These are phyloP conservation scores for Labeo calbasu DNA, from an alignment of 2,797 vertebrate genomes.

Conservation along the genomic window DNA sequence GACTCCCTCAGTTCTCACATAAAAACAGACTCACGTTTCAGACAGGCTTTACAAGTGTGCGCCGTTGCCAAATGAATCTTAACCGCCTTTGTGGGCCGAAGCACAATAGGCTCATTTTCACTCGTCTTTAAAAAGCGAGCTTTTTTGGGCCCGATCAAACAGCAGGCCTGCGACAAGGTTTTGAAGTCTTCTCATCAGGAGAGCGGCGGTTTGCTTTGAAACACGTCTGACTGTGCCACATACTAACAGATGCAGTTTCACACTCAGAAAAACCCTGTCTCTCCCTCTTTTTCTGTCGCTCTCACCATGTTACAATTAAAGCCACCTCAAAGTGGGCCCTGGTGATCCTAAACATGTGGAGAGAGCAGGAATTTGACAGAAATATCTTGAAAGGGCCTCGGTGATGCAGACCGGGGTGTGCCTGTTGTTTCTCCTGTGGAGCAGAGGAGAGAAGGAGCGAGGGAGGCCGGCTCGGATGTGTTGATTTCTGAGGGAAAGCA, in stretches of 20 bases:
- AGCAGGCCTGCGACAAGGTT: slow-evolving; percentile 60
- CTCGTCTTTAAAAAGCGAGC: slow-evolving; percentile 70
- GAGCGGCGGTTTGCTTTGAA: slow-evolving; percentile 70
- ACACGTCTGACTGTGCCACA: slow-evolving; percentile 74
- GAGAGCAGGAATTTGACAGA: slow-evolving; percentile 64
- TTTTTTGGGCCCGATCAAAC: slow-evolving; percentile 70
- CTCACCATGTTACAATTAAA: slow-evolving; percentile 69
- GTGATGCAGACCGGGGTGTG: slow-evolving; percentile 54
- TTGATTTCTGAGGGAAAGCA: slow-evolving; percentile 73
- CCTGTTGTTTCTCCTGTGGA: slow-evolving; percentile 63
- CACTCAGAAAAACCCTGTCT: slow-evolving; percentile 8
- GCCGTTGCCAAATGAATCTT: slow-evolving; percentile 74
- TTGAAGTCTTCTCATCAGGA: slow-evolving; percentile 60
- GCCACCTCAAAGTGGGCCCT: slow-evolving; percentile 68
- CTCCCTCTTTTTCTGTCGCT: slow-evolving; percentile 20
- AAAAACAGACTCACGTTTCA: slow-evolving; percentile 61
- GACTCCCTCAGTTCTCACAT: slow-evolving; percentile 39
- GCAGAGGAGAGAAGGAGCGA: slow-evolving; percentile 11
- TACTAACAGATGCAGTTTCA: slow-evolving; percentile 58
- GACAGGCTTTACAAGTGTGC: slow-evolving; percentile 73
- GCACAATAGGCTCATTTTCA: slow-evolving; percentile 78
- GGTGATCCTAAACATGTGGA: slow-evolving; percentile 69
- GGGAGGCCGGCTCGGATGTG: slow-evolving; percentile 45
- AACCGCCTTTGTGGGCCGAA: slow-evolving; percentile 71
- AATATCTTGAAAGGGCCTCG: slow-evolving; percentile 72